phyloP scores from a whole-genome alignment of 1,140 invertebrate species.

The Anastatus disparis region DNA sequence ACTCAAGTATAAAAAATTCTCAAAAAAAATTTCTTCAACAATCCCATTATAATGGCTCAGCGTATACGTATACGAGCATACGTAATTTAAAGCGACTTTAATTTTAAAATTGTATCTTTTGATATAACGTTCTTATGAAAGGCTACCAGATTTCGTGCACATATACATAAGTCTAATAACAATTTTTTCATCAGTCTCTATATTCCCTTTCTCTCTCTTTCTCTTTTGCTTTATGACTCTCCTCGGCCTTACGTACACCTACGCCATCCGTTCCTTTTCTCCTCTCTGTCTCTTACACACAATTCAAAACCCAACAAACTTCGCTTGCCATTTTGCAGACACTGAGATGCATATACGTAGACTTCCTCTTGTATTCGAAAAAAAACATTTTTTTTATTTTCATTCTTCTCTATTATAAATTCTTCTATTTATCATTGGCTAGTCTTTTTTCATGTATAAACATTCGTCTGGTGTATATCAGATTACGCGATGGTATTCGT shows the following conservation, averaged over 20 bases:
- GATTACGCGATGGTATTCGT: neutral
- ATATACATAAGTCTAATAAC: too few relatives aligned
- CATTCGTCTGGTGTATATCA: too few relatives aligned
- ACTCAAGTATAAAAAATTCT: too few relatives aligned
- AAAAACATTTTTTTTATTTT: too few relatives aligned
- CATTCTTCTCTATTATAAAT: too few relatives aligned
- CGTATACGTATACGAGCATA: too few relatives aligned
- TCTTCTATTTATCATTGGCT: too few relatives aligned
- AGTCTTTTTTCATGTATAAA: too few relatives aligned
- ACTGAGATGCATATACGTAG: neutral
- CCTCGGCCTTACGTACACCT: constrained; percentile 18
- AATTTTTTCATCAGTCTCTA: constrained; percentile 35
- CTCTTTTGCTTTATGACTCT: too few relatives aligned
- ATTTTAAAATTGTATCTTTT: neutral
- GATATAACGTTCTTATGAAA: neutral
- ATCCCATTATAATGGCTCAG: too few relatives aligned
- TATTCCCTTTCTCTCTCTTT: constrained; percentile 17
- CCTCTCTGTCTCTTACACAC: constrained; percentile 4
- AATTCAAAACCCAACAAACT: too few relatives aligned
- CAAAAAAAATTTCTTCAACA: too few relatives aligned
- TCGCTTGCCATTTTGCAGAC: constrained; percentile 13
- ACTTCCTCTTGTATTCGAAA: constrained; percentile 4
- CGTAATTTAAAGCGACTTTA: neutral
- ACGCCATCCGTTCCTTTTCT: constrained; percentile 36
- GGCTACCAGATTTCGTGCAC: constrained; percentile 30